A percentile compares a stretch with the other conserved stretches of the same genome.
These are phyloP conservation scores for Volucella inflata DNA, from an alignment of 2,888 invertebrate genomes.

Conservation along the genomic window DNA sequence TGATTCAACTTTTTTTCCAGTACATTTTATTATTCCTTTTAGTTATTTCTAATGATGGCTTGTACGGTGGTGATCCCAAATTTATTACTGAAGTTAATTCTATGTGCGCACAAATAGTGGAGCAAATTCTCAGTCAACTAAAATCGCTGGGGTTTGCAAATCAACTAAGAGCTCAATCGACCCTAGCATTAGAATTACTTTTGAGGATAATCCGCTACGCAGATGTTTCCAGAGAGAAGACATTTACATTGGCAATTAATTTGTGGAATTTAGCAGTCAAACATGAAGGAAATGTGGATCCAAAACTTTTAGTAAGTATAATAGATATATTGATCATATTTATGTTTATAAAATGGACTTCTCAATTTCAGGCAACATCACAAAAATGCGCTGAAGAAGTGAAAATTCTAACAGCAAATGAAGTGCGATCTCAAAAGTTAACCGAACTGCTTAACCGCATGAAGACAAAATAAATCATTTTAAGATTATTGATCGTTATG, in stretches of 20 bases:
- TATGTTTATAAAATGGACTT: not conserved
- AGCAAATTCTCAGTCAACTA: constrained; percentile 89
- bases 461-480: constrained; percentile 52
- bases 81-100: constrained; percentile 92
- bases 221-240: constrained; percentile 86
- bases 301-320: constrained; percentile 82
- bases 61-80: constrained; percentile 95
- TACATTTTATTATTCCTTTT: constrained; percentile 46
- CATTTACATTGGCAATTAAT: constrained; percentile 89
- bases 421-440: constrained; percentile 68
- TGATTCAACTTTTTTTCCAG: constrained; percentile 78
- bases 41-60: constrained; percentile 96
- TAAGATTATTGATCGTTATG: not conserved
- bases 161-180: constrained; percentile 88
- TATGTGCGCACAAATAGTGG: constrained; percentile 90
- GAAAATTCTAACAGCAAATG: constrained; percentile 42
- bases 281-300: constrained; percentile 85
- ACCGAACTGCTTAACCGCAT: constrained; percentile 59
- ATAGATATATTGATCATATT: not conserved
- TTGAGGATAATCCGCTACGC: constrained; percentile 87
- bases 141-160: constrained; percentile 88
- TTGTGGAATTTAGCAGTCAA: constrained; percentile 92
- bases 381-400: constrained; percentile 63
- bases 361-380: constrained; percentile 38
- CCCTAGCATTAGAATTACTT: constrained; percentile 90